Evolutionary conservation across 1,140 invertebrate genomes (phyloP), one percentile per base, ranked within the genome.

Genomic region (Ephestia elutella): DNA sequence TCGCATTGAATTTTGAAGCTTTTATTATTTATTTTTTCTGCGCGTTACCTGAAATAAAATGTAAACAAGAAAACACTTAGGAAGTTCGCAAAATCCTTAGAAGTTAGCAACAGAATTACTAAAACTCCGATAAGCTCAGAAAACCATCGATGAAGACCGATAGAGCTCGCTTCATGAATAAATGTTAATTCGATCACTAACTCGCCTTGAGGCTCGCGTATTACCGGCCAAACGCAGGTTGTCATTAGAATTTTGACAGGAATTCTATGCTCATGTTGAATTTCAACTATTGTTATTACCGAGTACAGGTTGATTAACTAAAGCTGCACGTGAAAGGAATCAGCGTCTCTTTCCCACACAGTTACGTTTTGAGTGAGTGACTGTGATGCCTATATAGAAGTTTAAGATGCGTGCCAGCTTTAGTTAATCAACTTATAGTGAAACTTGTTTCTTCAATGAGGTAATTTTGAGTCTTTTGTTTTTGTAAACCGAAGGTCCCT

Each of bases 141-240:
- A 53, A 25, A 53, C 28, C 21, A 50, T 50, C 20, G 49, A 50
- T 50, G 49, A 20, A 50, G 49, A 20, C 18, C 17, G 20, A 18
- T 2, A 9, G 49, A 8, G 32, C 15, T 44, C 13, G 38, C 13
- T 25, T 53, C 50, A 53, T 53, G 50, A 53, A 53, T 53, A 53
- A 25, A 53, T 53, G 50, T 53, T 53, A 53, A 53, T 53, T 53
- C 17, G 15, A 53, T 53, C 17, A 53, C 10, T 15, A 25, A 53
- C 11, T 25, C 20, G 50, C 20, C 50, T 53, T 21, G 50, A 21
- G 8, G 21, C 50, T 44, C 7, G 38, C 38, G 13, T 15, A 44
- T 44, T 15, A 44, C 5, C 32, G 32, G 32, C 32, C 38, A 44
- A 44, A 17, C 38, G 38, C 38, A 44, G 38, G 38, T 44, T 44